Percentiles rank a stretch among this genome's conserved stretches.
phyloP scores from a whole-genome alignment of 2,113 vertebrate genomes.

The Dunckerocampus dactyliophorus region DNA sequence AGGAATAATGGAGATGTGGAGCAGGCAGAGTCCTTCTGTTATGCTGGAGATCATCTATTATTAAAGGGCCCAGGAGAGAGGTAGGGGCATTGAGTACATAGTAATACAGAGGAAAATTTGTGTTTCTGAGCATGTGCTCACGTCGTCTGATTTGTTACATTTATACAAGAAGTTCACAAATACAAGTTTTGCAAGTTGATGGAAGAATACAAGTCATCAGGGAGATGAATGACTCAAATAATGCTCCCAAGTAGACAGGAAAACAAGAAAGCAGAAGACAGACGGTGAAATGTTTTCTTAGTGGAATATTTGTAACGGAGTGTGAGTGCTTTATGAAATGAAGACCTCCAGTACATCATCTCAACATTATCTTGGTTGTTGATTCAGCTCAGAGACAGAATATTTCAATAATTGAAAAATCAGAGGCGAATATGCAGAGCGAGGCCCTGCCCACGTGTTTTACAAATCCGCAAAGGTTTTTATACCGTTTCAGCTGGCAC shows the following conservation, averaged over 20 bases:
- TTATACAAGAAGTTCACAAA: constrained; percentile 17
- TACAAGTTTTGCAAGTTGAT: constrained; percentile 4
- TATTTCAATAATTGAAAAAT: background rate
- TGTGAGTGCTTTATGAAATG: constrained; percentile 13
- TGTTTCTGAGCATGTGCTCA: constrained; percentile 27
- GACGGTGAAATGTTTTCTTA: background rate
- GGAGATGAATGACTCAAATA: constrained; percentile 23
- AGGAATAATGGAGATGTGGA: constrained; percentile 58
- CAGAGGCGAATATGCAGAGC: background rate
- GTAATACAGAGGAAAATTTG: constrained; percentile 33
- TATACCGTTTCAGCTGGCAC: too few species aligned
- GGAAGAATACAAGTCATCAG: background rate
- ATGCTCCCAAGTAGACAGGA: constrained; percentile 20
- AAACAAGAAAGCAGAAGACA: constrained; percentile 16
- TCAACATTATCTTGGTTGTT: constrained; percentile 8
- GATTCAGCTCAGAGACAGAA: constrained; percentile 39
- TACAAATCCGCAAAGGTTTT: too few species aligned
- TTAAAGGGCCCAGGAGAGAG: constrained; percentile 56
- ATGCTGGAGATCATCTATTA: constrained; percentile 65
- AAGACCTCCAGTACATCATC: constrained; percentile 30
- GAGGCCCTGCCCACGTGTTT: background rate
- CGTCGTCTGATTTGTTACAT: constrained; percentile 39
- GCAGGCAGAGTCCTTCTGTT: constrained; percentile 41
- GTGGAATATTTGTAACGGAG: constrained; percentile 14
- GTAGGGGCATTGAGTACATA: constrained; percentile 35